A percentile compares a stretch with the other conserved stretches of the same genome.
Conservation (phyloP, 1,140 invertebrate species). For the Drosophila punjabiensis region DNA sequence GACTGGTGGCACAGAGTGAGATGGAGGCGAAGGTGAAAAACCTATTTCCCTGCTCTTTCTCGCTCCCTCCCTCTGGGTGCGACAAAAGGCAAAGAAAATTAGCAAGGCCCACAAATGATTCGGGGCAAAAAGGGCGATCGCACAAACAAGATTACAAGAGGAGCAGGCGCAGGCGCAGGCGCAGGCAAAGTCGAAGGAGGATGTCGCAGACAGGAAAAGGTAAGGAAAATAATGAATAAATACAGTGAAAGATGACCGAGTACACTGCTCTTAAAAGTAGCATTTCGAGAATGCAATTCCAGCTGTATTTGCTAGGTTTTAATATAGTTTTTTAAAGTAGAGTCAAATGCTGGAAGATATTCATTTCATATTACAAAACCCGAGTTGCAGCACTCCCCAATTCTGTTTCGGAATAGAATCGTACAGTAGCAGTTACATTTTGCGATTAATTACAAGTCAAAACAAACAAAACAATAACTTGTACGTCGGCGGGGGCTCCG, state of each 20-base stretch:
- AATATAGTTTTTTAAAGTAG: neutral
- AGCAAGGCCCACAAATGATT: constrained; percentile 71
- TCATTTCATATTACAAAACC: neutral
- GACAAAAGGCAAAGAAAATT: constrained; percentile 66
- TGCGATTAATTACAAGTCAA: constrained; percentile 46
- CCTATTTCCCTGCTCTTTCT: constrained; percentile 16
- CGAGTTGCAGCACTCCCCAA: constrained; percentile 10
- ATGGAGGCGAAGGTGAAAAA: constrained; percentile 9
- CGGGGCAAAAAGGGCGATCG: constrained; percentile 73
- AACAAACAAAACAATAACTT: constrained; percentile 34
- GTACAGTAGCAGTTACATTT: constrained; percentile 27
- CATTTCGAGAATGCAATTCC: neutral
- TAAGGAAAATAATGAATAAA: constrained; percentile 25
- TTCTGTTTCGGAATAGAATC: neutral
- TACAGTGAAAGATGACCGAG: constrained; percentile 10
- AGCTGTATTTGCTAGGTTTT: neutral
- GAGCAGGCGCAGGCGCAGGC: constrained; percentile 20
- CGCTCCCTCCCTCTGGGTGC: constrained; percentile 9
- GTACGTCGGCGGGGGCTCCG: neutral
- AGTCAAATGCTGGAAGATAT: neutral
- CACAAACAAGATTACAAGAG: constrained; percentile 76
- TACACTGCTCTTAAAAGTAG: neutral
- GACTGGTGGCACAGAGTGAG: constrained; percentile 50
- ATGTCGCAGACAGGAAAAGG: constrained; percentile 43
- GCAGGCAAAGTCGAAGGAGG: constrained; percentile 18